Evolutionary conservation across 2,797 vertebrate genomes (phyloP).

Genomic region (Oryzias dopingdopingensis): DNA sequence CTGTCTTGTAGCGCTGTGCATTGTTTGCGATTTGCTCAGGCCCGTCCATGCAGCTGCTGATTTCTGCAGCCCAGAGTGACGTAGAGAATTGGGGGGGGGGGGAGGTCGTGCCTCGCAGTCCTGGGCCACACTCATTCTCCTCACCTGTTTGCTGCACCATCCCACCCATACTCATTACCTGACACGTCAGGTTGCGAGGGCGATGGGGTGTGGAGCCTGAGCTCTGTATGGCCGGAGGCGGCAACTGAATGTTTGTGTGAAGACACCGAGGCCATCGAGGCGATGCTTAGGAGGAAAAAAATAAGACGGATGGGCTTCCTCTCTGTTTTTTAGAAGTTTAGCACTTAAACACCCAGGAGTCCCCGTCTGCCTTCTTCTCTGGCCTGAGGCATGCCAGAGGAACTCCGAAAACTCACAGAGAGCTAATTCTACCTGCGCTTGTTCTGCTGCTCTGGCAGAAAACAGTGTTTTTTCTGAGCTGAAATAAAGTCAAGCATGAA

Average conservation of each 20-base stretch:
- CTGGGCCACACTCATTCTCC: constrained; percentile 58
- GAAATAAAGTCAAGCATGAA: constrained; percentile 22
- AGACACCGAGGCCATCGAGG: constrained; percentile 58
- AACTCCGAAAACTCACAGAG: constrained; percentile 55
- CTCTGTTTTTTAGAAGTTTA: constrained; percentile 62
- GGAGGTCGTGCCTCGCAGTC: constrained; percentile 32
- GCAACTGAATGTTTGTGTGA: constrained; percentile 48
- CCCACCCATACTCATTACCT: constrained; percentile 51
- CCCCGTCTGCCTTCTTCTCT: constrained; percentile 54
- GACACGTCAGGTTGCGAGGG: constrained; percentile 46
- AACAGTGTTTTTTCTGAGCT: not conserved
- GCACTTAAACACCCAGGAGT: constrained; percentile 65
- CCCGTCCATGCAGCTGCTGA: constrained; percentile 60
- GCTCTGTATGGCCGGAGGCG: constrained; percentile 66
- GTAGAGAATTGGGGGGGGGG: constrained; percentile 29
- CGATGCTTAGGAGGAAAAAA: constrained; percentile 53
- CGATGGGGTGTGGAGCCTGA: constrained; percentile 53
- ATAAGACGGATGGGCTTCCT: constrained; percentile 63
- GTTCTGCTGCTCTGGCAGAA: constrained; percentile 23
- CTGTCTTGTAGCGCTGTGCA: constrained; percentile 60
- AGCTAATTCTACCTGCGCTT: constrained; percentile 58
- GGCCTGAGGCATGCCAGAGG: constrained; percentile 69
- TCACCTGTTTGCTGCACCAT: constrained; percentile 46
- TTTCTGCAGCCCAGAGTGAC: constrained; percentile 62
- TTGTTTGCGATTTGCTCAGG: constrained; percentile 67